Base-by-base conservation (phyloP, 2,888 invertebrate genomes). In the Lepidocyrtinus sp. region DNA sequence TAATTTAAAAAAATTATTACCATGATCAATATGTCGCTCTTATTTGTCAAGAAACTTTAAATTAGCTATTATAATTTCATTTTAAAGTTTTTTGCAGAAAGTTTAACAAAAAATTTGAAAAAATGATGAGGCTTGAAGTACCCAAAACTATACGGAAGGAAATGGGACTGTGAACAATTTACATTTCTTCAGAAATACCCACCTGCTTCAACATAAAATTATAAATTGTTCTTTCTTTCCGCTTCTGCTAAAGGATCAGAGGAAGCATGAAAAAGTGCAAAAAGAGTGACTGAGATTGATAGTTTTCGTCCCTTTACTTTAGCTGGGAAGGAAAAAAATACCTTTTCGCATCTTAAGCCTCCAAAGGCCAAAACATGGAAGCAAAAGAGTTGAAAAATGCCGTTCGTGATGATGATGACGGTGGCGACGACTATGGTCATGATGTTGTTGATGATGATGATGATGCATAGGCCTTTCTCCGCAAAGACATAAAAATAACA, bases 281-380 rank as follows among this genome's bases (percentile, higher is more conserved):
- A 36, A 36, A 36, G 12, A 36, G 36, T 77, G 78, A 78, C 78
- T 78, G 78, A 78, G 78, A 78, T 78, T 78, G 72, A 78, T 78
- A 78, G 78, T 73, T 78, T 61, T 73, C 65, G 71, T 65, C 76
- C 63, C 55, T 59, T 65, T 36, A 26, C 45, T 67, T 26, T 67
- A 45, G 12, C 36, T 9, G 12, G 36, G 36, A 36, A 36, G 12
- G 36, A 59, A 59, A 59, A 59, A 59, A 59, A 50, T 50, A 7
- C 36, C n/a, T n/a, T 36, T 36, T 36, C 36, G n/a, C 50, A 50
- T 50, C 50, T 50, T 36, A 36, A 50, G n/a, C 15, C 5, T n/a
- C n/a, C n/a, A n/a, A n/a, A n/a, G n/a, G n/a, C n/a, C n/a, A n/a
- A n/a, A n/a, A n/a, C n/a, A n/a, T n/a, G n/a, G n/a, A n/a, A n/a